Evolutionary conservation across 2,888 invertebrate genomes (phyloP).

Genomic region (Neoaliturus tenellus): DNA sequence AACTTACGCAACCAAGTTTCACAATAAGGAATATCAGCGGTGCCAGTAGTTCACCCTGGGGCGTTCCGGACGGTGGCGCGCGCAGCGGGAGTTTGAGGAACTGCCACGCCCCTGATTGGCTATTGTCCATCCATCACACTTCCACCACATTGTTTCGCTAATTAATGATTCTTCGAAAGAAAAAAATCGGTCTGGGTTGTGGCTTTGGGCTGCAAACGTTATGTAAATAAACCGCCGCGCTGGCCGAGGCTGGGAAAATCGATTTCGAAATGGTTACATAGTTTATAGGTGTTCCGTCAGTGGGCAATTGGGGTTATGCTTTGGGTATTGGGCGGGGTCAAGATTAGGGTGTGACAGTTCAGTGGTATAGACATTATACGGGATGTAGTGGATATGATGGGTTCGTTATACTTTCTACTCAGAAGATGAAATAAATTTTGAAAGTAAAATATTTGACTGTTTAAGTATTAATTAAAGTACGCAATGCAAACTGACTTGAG

Average conservation of each 20-base stretch:
- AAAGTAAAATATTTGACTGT: too few species aligned
- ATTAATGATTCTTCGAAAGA: slow-evolving; percentile 7
- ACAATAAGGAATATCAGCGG: not conserved
- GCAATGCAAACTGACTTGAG: too few species aligned
- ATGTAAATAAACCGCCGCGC: not conserved
- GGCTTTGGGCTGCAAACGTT: not conserved
- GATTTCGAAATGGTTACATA: slow-evolving; percentile 7
- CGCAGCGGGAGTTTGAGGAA: not conserved
- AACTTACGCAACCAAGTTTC: not conserved
- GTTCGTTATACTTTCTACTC: too few species aligned
- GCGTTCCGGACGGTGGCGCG: not conserved
- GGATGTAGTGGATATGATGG: too few species aligned
- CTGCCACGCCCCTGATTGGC: slow-evolving; percentile 8
- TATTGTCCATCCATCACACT: slow-evolving; percentile 33
- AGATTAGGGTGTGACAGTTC: not conserved
- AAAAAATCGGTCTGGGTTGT: not conserved
- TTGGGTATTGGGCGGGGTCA: not conserved
- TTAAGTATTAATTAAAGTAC: too few species aligned
- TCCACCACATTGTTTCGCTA: slow-evolving; percentile 6
- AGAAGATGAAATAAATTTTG: too few species aligned
- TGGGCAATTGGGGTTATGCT: too few species aligned
- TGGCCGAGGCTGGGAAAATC: not conserved
- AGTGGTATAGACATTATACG: not conserved
- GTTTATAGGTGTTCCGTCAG: not conserved
- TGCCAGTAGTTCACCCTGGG: not conserved